Evolutionary conservation across 2,888 invertebrate species (phyloP).

Genomic region (Lithodes maja): DNA sequence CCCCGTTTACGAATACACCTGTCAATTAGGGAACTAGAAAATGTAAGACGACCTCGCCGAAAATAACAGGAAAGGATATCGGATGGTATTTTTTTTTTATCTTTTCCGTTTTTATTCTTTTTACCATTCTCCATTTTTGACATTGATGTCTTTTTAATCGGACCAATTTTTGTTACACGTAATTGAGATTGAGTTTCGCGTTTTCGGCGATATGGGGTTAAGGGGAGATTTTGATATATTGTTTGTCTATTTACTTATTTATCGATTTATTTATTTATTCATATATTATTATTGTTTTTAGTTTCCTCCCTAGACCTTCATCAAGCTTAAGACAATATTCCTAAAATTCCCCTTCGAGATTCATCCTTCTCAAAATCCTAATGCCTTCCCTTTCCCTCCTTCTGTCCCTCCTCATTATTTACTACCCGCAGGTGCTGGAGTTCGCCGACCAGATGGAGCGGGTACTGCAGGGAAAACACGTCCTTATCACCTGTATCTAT

Average conservation of each 20-base stretch:
- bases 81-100: too few relatives aligned
- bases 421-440: constrained; percentile 22
- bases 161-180: not conserved
- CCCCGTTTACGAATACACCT: not conserved
- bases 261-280: too few relatives aligned
- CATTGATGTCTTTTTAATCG: not conserved
- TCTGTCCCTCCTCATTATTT: not conserved
- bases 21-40: not conserved
- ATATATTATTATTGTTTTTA: too few relatives aligned
- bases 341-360: too few relatives aligned
- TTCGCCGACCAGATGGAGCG: constrained; percentile 37
- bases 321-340: too few relatives aligned
- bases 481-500: constrained; percentile 8
- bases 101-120: too few relatives aligned
- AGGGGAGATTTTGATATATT: too few relatives aligned
- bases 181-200: not conserved
- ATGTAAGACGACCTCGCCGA: not conserved
- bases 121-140: not conserved
- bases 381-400: too few relatives aligned
- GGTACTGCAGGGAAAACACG: constrained; percentile 26
- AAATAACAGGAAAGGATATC: too few relatives aligned
- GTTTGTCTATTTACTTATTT: too few relatives aligned
- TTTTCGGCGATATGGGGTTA: not conserved
- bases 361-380: too few relatives aligned
- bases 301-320: too few relatives aligned